Base-by-base conservation (phyloP, 2,113 vertebrate genomes). In the Sciurus niger region DNA sequence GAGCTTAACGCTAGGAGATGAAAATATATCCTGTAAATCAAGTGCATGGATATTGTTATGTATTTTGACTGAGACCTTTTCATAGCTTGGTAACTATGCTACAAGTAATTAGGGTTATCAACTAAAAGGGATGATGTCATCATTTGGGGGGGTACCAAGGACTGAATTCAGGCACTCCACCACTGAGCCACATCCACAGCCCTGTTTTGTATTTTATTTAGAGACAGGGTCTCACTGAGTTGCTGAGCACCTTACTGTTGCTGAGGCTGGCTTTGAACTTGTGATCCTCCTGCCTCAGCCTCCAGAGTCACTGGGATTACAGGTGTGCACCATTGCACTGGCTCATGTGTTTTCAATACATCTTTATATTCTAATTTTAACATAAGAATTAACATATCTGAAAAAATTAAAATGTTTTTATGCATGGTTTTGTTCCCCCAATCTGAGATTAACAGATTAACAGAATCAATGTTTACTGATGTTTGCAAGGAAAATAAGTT, bases 371-470 rank as follows among this genome's bases (percentile, higher is more conserved):
- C 92, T 14, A 4, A 85, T 55, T 94, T 92, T 89, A 96, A 82
- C 22, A 88, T 60, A 67, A 65, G 6, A 65, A 85, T 70, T 92
- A 79, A 92, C 18, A 84, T 17, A 37, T 72, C 34, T 94, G 53
- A 78, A 94, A 90, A 74, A 84, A 73, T 34, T 95, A 78, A 91
- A 93, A 93, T 40, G n/a, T 53, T 72, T 46, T 72, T 77, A 82
- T 14, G 30, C 8, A 95, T n/a, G 14, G 73, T 0, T 74, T 1
- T 84, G 84, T 88, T 37, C 20, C 14, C 24, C 37, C 46, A 93
- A 80, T 84, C 73, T 92, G 58, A 80, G 68, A 92, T 0, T 90
- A 7, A 85, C 60, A 92, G 11, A 84, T 40, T 70, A 95, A 70
- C 11, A 90, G 32, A 68, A 95, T 72, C 30, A 84, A 55, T 5